Evolutionary conservation across 2,797 vertebrate species (phyloP).

Genomic region (Gymnocypris eckloni): DNA sequence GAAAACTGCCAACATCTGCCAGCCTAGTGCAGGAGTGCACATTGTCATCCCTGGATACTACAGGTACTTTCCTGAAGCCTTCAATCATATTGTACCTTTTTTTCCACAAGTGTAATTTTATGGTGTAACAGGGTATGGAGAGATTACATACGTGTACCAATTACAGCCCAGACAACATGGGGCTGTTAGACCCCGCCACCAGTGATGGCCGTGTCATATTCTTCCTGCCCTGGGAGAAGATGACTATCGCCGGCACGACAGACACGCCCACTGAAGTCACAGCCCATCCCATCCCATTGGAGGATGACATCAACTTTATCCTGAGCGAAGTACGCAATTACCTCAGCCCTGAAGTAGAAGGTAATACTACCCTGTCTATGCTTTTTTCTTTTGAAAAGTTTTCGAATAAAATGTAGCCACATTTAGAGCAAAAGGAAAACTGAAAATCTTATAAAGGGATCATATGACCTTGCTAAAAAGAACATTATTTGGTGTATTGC

Average conservation of each 20-base stretch:
- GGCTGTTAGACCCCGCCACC: constrained; percentile 95
- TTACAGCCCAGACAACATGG: constrained; percentile 95
- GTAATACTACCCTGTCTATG: constrained; percentile 67
- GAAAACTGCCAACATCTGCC: constrained; percentile 87
- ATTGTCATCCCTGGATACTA: constrained; percentile 98
- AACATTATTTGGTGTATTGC: too few species aligned
- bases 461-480: too few species aligned
- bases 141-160: background rate
- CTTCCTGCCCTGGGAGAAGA: constrained; percentile 98
- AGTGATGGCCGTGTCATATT: constrained; percentile 98
- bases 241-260: constrained; percentile 96
- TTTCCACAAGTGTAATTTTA: background rate
- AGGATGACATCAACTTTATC: constrained; percentile 98
- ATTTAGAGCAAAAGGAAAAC: background rate
- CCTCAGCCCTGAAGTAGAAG: constrained; percentile 92
- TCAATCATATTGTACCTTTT: background rate
- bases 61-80: constrained; percentile 78
- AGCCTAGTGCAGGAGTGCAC: constrained; percentile 95
- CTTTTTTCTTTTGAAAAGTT: background rate
- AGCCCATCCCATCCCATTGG: constrained; percentile 88
- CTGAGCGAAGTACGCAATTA: constrained; percentile 95
- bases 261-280: constrained; percentile 92
- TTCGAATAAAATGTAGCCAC: background rate
- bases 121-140: background rate
- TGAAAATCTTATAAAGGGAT: background rate